Base-by-base conservation (phyloP, 2,888 invertebrate species). In the Ochropleura leucogaster region DNA sequence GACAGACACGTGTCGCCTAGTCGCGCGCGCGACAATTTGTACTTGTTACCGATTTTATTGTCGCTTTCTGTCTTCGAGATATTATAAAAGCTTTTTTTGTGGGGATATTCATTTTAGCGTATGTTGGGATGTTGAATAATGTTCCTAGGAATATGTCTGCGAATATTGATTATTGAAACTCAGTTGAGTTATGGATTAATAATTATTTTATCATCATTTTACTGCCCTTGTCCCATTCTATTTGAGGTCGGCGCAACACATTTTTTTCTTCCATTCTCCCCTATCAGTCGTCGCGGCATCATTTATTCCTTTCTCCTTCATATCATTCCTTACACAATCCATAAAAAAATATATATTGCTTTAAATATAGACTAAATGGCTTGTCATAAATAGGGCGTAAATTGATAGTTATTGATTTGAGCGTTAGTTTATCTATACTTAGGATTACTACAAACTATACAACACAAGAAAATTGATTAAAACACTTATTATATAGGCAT, bases 41-140 rank as follows among this genome's bases (percentile, higher is more conserved):
- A 68, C 68, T 60, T 73, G 78, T 77, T 73, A 72, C 74, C 67
- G 64, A 81, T 84, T 76, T 82, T 80, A 82, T 80, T 79, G 83
- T 77, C 68, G 62, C 68, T 49, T 63, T 77, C 66, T 74, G 63
- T 83, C 75, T 80, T 66, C 57, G 40, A 20, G 20, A 12, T 10
- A 68, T 40, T 14, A 47, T 47, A 65, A 59, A 70, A 68, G 49
- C 8, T n/a, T 68, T 68, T n/a, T 68, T 57, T 16, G n/a, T 12
- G 20, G 10, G 8, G 63, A 59, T 69, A 60, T 75, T 67, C 67
- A 63, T 75, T 80, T 64, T 55, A 20, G n/a, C 42, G 18, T 9
- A 4, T 8, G 30, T 40, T 10, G 16, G 1, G 4, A 5, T 44
- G 44, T 18, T 77, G 71, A 55, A 71, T 70, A 40, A 70, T 55